Evolutionary conservation across 2,888 invertebrate species (phyloP).

Genomic region (Drosophila maculinotata): DNA sequence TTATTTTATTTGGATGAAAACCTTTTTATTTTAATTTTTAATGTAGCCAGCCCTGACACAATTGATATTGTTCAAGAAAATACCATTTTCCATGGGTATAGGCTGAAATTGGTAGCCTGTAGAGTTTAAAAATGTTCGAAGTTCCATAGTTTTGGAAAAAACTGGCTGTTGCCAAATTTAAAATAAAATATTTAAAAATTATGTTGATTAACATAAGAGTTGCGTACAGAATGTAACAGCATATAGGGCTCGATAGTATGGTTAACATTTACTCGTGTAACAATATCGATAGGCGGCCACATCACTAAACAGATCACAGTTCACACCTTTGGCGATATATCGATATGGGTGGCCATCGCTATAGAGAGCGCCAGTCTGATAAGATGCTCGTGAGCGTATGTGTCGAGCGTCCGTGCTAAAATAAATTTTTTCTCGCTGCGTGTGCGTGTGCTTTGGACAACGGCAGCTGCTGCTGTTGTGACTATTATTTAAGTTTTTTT

Average conservation of each 20-base stretch:
- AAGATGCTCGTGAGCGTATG: constrained; percentile 65
- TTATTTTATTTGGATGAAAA: no score
- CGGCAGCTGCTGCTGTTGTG: constrained; percentile 51
- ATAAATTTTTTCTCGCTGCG: constrained; percentile 49
- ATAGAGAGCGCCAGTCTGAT: constrained; percentile 60
- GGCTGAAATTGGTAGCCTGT: no score
- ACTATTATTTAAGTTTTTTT: constrained; percentile 34
- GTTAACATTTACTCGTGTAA: background rate
- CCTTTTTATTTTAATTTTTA: no score
- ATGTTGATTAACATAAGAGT: no score
- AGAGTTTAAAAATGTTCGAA: no score
- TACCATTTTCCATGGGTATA: no score
- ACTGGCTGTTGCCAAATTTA: no score
- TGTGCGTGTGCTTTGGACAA: constrained; percentile 59
- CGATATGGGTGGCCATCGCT: constrained; percentile 30
- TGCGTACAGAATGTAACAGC: background rate
- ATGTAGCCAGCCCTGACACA: no score
- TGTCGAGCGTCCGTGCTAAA: constrained; percentile 59
- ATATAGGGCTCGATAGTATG: background rate
- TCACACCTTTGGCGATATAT: constrained; percentile 24
- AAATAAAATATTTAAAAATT: background rate
- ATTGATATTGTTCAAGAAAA: no score
- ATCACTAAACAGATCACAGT: background rate
- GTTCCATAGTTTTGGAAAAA: no score
- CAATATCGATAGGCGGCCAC: constrained; percentile 26